phyloP scores from a whole-genome alignment of 2,113 vertebrate species.

The Zosterops japonicus region DNA sequence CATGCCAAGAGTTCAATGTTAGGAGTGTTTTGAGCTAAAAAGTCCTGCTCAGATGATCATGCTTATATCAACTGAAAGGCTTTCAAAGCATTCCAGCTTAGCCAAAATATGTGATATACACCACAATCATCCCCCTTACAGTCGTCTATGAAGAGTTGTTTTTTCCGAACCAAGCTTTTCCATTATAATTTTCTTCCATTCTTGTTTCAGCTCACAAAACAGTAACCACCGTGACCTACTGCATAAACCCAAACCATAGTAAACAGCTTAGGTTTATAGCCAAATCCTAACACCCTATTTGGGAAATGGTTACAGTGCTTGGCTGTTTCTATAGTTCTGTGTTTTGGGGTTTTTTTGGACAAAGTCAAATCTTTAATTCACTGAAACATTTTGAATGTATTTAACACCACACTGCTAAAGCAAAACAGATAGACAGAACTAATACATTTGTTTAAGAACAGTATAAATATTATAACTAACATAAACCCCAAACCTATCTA shows the following conservation, averaged over 20 bases:
- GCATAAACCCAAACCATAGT: conserved; percentile 9
- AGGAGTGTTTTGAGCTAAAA: neutral
- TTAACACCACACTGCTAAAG: neutral
- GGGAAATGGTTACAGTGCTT: neutral
- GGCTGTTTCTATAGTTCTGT: neutral
- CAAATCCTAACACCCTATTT: neutral
- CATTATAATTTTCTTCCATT: conserved; percentile 14
- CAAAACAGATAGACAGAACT: neutral
- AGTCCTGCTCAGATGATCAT: neutral
- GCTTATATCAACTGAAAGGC: conserved; percentile 7
- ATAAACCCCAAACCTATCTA: neutral
- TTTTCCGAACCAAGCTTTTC: neutral
- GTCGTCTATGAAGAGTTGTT: neutral
- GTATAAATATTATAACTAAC: neutral
- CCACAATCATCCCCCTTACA: neutral
- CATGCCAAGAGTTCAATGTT: neutral
- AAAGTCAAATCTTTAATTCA: neutral
- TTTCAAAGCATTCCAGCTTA: neutral
- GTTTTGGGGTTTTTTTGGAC: neutral
- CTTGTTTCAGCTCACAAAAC: conserved; percentile 34
- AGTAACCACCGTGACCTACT: conserved; percentile 5
- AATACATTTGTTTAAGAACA: neutral
- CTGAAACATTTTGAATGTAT: neutral
- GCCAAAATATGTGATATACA: neutral
- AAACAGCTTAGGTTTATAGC: conserved; percentile 18